Evolutionary conservation across 2,797 vertebrate species (phyloP).

Genomic region (Rhinophrynus dorsalis): DNA sequence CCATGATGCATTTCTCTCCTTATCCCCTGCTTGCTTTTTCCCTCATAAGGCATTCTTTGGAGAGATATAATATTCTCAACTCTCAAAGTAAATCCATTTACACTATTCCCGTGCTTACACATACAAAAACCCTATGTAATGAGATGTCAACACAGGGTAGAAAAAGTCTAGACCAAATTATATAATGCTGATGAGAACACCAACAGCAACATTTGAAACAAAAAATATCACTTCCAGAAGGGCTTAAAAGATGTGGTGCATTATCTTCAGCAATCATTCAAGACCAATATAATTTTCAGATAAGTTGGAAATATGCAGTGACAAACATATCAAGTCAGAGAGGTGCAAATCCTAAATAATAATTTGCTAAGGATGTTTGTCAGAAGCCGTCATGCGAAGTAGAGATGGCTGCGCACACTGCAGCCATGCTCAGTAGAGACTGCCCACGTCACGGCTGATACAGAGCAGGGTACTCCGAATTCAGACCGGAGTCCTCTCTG

Average conservation of each 20-base stretch:
- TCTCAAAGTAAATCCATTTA: slow-evolving; percentile 11
- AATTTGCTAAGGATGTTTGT: too few species aligned
- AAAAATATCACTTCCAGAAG: slow-evolving; percentile 18
- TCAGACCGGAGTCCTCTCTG: too few species aligned
- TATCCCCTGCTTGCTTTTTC: too few species aligned
- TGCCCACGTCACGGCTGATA: too few species aligned
- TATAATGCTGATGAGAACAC: slow-evolving; percentile 15
- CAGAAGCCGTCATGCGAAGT: too few species aligned
- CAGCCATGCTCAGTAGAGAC: too few species aligned
- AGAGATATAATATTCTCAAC: background rate
- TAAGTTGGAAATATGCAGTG: slow-evolving; percentile 4
- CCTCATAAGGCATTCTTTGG: too few species aligned
- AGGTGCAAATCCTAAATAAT: too few species aligned
- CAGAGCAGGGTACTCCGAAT: too few species aligned
- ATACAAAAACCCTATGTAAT: slow-evolving; percentile 16
- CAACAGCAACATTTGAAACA: slow-evolving; percentile 10
- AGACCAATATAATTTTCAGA: slow-evolving; percentile 12
- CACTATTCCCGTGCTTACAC: slow-evolving; percentile 4
- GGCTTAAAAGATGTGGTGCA: slow-evolving; percentile 20
- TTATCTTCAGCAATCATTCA: slow-evolving; percentile 22
- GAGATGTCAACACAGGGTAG: background rate
- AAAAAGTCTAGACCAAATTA: slow-evolving; percentile 27
- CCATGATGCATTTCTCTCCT: too few species aligned
- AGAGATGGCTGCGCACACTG: too few species aligned
- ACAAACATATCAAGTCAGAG: background rate